Evolutionary conservation across 1,140 invertebrate genomes (phyloP).

Genomic region (Macrobrachium rosenbergii): DNA sequence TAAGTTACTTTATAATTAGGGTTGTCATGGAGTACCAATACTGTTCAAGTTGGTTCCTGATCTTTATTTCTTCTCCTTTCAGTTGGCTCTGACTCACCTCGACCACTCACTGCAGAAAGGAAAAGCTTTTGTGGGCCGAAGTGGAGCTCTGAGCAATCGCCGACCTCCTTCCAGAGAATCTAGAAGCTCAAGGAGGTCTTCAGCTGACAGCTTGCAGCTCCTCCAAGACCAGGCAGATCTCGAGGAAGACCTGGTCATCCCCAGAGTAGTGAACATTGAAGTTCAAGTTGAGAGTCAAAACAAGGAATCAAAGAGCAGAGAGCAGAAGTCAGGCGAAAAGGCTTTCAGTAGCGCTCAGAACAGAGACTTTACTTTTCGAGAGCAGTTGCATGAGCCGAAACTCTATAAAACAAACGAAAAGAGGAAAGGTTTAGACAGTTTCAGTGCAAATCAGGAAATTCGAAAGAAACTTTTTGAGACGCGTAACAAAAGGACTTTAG

Average conservation of each 20-base stretch:
- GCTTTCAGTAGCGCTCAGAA: not conserved
- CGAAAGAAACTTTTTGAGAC: conserved; percentile 36
- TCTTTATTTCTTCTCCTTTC: not conserved
- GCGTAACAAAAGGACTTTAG: not conserved
- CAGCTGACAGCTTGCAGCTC: conserved; percentile 45
- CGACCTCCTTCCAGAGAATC: conserved; percentile 51
- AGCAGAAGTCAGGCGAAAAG: not conserved
- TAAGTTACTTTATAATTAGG: too few species aligned
- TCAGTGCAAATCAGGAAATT: conserved; percentile 26
- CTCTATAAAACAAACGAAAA: not conserved
- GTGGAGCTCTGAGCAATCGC: conserved; percentile 53
- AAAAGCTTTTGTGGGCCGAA: conserved; percentile 47
- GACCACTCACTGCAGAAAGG: conserved; percentile 61
- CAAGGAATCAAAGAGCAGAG: not conserved
- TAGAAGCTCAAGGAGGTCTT: conserved; percentile 38
- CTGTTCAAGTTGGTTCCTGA: too few species aligned
- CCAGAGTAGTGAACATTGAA: conserved; percentile 54
- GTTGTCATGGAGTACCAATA: not conserved
- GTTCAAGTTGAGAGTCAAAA: conserved; percentile 39
- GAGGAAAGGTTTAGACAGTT: conserved; percentile 1
- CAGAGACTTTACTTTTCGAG: not conserved
- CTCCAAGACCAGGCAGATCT: conserved; percentile 29
- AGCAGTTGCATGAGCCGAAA: not conserved
- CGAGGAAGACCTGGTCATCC: conserved; percentile 13
- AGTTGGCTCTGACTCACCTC: conserved; percentile 55